Base-by-base conservation (phyloP, 2,113 vertebrate species). In the Poecilia latipinna region DNA sequence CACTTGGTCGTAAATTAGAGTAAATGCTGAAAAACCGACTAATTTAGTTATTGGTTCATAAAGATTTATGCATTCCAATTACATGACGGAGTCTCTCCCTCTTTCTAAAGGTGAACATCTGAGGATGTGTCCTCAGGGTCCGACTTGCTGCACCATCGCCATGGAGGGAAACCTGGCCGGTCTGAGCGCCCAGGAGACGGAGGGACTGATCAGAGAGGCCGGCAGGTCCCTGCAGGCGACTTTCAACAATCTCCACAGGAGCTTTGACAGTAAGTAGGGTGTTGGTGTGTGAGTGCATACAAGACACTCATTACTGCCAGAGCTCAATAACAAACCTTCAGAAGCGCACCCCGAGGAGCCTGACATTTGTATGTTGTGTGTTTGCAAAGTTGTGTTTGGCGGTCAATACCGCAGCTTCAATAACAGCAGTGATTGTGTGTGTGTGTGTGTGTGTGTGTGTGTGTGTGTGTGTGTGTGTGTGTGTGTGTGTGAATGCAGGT, bases 111-210 rank as follows among this genome's bases (percentile, higher is more conserved):
- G 98, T 70, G 97, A 98, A 89, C 97, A 99, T 89, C 94, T 99
- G 88, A 93, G 95, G 62, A 95, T 96, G 89, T 99, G 98, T 90
- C 96, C 97, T 13, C 96, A 97, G 86, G 96, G 96, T 57, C 96
- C 95, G 39, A 99, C 97, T 78, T 99, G 98, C 93, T 98, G 97
- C 78, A 99, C 97, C 77, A 96, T 95, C 0, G 86, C 93, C 74
- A 98, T 99, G 96, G 98, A 99, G 91, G 97, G 97, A 88, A 97
- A 94, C 78, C 94, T 99, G 65, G 94, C 96, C 54, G 92, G 94
- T 78, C 94, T 96, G 74, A 97, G 97, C 81, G 83, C 90, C 0
- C 77, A 82, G 0, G 98, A 99, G 92, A 96, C 97, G 32, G 97
- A 98, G 89, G 90, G 86, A 0, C 95, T 96, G 70, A 92, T 97